phyloP scores from a whole-genome alignment of 2,888 invertebrate genomes.

The Oxyscelio sp. region DNA sequence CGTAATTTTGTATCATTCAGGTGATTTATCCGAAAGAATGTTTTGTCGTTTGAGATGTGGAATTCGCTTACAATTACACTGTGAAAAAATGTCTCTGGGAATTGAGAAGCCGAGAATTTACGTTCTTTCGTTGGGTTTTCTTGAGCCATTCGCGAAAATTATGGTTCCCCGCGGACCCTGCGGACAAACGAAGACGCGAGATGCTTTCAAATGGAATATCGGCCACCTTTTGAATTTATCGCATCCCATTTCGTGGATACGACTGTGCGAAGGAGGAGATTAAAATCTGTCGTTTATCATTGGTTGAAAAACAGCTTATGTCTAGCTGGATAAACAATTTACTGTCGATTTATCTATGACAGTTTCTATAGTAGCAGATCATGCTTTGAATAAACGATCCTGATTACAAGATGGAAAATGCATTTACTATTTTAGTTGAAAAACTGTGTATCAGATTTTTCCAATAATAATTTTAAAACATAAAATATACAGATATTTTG shows the following conservation, averaged over 20 bases:
- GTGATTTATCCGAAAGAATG: neutral
- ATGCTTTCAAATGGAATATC: constrained; percentile 66
- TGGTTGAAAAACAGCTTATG: constrained; percentile 41
- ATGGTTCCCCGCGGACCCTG: constrained; percentile 52
- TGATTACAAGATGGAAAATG: constrained; percentile 31
- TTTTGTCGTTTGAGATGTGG: neutral
- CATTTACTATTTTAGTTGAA: no score
- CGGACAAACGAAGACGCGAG: constrained; percentile 65
- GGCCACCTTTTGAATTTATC: constrained; percentile 63
- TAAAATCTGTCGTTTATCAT: constrained; percentile 68
- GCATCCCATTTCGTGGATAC: constrained; percentile 57
- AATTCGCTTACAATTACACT: constrained; percentile 15
- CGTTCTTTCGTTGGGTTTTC: constrained; percentile 30
- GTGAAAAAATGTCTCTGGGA: constrained; percentile 39
- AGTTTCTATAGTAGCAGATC: constrained; percentile 40
- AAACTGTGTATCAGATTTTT: no score
- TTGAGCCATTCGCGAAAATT: constrained; percentile 59
- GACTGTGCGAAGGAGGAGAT: constrained; percentile 58
- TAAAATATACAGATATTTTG: no score
- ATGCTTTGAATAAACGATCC: constrained; percentile 23
- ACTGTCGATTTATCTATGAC: constrained; percentile 55
- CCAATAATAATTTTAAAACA: no score
- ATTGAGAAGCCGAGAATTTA: constrained; percentile 56
- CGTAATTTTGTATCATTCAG: neutral
- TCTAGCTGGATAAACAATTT: constrained; percentile 57